Conservation (phyloP, 2,888 invertebrate species). For the Pristionchus entomophagus region DNA sequence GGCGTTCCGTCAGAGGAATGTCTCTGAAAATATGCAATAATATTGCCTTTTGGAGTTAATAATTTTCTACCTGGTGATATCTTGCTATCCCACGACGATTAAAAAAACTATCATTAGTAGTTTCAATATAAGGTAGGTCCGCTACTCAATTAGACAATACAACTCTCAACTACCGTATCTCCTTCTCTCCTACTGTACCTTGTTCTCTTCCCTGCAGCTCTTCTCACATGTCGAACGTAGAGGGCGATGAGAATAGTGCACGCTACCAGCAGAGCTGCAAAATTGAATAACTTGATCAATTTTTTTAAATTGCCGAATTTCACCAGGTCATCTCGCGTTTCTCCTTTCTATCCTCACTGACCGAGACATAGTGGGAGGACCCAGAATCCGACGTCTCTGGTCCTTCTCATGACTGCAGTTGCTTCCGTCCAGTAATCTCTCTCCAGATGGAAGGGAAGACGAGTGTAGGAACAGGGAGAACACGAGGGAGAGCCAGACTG, state of each 20-base stretch:
- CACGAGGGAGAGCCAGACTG: slow-evolving; percentile 10
- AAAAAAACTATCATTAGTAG: too few species aligned
- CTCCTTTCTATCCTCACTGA: too few species aligned
- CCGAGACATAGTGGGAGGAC: slow-evolving; percentile 28
- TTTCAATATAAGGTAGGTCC: too few species aligned
- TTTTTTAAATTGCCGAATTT: neutral
- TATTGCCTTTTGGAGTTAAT: too few species aligned
- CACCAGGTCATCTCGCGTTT: neutral
- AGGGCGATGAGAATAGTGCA: neutral
- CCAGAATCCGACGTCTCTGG: neutral
- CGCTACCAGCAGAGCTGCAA: slow-evolving; percentile 11
- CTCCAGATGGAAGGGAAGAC: slow-evolving; percentile 22
- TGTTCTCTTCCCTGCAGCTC: neutral
- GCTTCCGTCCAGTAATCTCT: slow-evolving; percentile 36
- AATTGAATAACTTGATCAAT: neutral
- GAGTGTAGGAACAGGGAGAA: slow-evolving; percentile 16
- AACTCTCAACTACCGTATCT: neutral
- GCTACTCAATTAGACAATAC: too few species aligned
- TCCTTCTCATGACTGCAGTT: neutral
- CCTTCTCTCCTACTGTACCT: neutral
- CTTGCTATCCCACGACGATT: neutral
- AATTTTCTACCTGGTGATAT: neutral
- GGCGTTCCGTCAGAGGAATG: slow-evolving; percentile 46
- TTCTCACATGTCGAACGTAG: slow-evolving; percentile 39
- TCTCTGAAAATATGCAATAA: slow-evolving; percentile 40